A percentile compares a stretch with the other conserved stretches of the same genome.
Conservation (phyloP, 2,797 vertebrate genomes). For the Craterocephalus amniculus region DNA sequence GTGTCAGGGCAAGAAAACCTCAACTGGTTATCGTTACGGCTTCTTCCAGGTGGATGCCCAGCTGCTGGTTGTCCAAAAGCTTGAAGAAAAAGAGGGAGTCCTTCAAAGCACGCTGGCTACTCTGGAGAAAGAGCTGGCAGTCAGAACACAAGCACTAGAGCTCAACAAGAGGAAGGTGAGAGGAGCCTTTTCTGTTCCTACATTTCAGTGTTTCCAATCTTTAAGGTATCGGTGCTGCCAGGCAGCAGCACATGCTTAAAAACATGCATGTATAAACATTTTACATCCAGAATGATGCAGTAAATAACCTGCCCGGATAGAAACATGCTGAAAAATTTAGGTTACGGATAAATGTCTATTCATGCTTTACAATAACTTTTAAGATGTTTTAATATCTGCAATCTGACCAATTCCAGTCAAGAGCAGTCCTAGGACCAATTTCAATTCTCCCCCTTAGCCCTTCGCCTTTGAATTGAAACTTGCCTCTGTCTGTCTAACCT, state of each 20-base stretch:
- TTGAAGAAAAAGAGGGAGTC: slow-evolving; percentile 93
- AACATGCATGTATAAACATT: background rate
- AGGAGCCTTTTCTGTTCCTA: background rate
- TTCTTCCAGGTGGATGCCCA: slow-evolving; percentile 90
- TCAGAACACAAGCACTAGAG: slow-evolving; percentile 90
- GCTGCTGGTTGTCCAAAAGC: slow-evolving; percentile 91
- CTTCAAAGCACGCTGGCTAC: slow-evolving; percentile 87
- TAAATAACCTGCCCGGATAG: background rate
- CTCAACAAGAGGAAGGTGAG: slow-evolving; percentile 94
- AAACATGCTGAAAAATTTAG: too few relatives aligned
- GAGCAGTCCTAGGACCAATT: too few relatives aligned
- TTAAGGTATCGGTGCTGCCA: background rate
- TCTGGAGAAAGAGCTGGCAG: slow-evolving; percentile 89
- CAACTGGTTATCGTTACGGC: background rate
- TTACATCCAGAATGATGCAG: background rate
- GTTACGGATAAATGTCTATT: too few relatives aligned
- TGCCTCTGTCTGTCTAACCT: too few relatives aligned
- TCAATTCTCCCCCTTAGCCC: too few relatives aligned
- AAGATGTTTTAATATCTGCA: too few relatives aligned
- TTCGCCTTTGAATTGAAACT: too few relatives aligned
- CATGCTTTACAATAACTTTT: too few relatives aligned
- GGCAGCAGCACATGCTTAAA: background rate
- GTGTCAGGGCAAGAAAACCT: background rate
- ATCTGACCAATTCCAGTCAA: too few relatives aligned
- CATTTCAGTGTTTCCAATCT: background rate